These are phyloP conservation scores for Carcina quercana DNA, from an alignment of 2,888 invertebrate species.

Conservation along the genomic window DNA sequence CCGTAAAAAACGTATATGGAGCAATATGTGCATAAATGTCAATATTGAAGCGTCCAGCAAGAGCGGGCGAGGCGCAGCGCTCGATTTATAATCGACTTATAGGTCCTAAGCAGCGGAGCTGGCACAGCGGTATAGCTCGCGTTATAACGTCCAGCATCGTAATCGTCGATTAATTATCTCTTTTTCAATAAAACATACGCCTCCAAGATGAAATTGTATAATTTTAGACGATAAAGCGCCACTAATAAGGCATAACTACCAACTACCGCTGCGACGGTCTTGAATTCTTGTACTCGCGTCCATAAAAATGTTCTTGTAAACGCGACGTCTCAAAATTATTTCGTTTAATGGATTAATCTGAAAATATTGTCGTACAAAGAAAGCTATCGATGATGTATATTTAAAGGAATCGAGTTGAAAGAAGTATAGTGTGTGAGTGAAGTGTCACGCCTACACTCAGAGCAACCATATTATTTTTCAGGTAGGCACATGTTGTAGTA, in stretches of 20 bases:
- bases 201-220: conserved; percentile 65
- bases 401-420: too few species aligned
- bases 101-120: conserved; percentile 36
- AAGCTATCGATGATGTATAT: too few species aligned
- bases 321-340: too few species aligned
- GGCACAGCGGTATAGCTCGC: conserved; percentile 63
- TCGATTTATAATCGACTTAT: conserved; percentile 54
- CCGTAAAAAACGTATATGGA: conserved; percentile 71
- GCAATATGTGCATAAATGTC: conserved; percentile 73
- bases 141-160: conserved; percentile 66
- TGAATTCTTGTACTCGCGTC: conserved; percentile 39
- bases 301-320: conserved; percentile 50
- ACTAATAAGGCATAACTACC: conserved; percentile 62
- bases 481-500: too few species aligned
- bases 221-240: conserved; percentile 54
- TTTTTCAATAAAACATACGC: conserved; percentile 68
- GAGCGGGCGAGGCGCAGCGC: conserved; percentile 28
- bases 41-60: conserved; percentile 52
- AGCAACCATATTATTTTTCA: too few species aligned
- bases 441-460: too few species aligned
- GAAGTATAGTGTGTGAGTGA: too few species aligned
- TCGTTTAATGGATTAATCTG: too few species aligned
- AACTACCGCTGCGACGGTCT: conserved; percentile 43
- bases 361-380: too few species aligned
- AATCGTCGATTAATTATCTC: conserved; percentile 71